Evolutionary conservation across 2,888 invertebrate genomes (phyloP).

Genomic region (Agrochola lota): DNA sequence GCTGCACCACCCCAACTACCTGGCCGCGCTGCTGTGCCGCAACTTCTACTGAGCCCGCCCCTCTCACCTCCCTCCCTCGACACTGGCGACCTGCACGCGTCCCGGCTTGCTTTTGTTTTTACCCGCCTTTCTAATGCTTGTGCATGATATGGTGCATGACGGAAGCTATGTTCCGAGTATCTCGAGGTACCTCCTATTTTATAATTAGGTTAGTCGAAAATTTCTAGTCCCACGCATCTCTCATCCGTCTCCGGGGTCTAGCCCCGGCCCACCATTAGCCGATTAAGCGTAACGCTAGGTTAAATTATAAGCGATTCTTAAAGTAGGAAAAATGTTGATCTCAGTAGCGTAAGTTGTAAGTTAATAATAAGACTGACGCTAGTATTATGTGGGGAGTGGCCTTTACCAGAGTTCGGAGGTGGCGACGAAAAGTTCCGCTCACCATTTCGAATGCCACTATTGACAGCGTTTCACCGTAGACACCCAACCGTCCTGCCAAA

Average conservation of each 20-base stretch:
- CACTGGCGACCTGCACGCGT: slow-evolving; percentile 20
- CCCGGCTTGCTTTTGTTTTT: slow-evolving; percentile 42
- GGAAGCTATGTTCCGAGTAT: slow-evolving; percentile 23
- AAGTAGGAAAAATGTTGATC: slow-evolving; percentile 71
- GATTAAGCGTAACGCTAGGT: slow-evolving; percentile 72
- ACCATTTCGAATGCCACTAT: slow-evolving; percentile 43
- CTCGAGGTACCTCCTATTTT: slow-evolving; percentile 42
- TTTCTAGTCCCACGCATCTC: slow-evolving; percentile 48
- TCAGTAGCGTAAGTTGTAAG: slow-evolving; percentile 70
- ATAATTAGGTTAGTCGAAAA: slow-evolving; percentile 53
- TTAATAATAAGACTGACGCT: slow-evolving; percentile 79
- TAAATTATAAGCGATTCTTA: slow-evolving; percentile 69
- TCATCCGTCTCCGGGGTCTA: slow-evolving; percentile 47
- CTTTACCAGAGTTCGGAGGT: slow-evolving; percentile 64
- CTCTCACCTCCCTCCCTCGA: not conserved
- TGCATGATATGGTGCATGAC: slow-evolving; percentile 49
- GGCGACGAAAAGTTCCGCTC: slow-evolving; percentile 59
- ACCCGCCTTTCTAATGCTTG: slow-evolving; percentile 33
- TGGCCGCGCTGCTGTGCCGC: slow-evolving; percentile 87
- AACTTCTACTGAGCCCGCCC: slow-evolving; percentile 81
- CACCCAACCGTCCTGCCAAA: slow-evolving; percentile 33
- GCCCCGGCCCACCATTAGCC: slow-evolving; percentile 63
- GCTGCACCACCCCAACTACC: slow-evolving; percentile 86
- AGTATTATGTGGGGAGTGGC: slow-evolving; percentile 71
- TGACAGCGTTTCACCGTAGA: slow-evolving; percentile 31